Evolutionary conservation across 2,113 vertebrate species (phyloP), one percentile per base, ranked within the genome.

Genomic region (Myiopsitta monachus): DNA sequence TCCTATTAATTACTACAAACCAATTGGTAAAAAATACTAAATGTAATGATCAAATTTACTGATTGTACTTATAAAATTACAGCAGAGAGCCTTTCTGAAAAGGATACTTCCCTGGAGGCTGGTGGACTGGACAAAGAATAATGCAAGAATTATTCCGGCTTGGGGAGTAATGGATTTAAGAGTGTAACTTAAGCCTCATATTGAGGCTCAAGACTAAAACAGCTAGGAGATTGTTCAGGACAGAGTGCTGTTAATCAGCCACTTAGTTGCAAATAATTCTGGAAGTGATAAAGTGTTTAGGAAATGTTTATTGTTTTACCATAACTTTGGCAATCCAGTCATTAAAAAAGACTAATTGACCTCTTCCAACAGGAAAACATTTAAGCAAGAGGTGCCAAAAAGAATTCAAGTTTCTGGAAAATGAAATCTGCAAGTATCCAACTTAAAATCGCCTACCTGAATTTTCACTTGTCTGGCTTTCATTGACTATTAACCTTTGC

Each of bases 301-400:
- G 73, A 80, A 69, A 91, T 78, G 63, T 75, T 64, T 66, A 10
- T 95, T 73, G 94, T 61, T 92, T 90, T 92, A 67, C 67, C 41
- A 15, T 67, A 61, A 85, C 81, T 28, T 72, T 88, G 74, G 51
- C 77, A 30, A 74, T n/a, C 49, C 23, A 83, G 89, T 93, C 39
- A 68, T 97, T 95, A 87, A 96, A 78, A 83, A 83, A 96, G 92
- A 93, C 86, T 97, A 97, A 98, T 88, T 94, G 95, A 98, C 95
- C 94, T 98, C 92, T 99, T 98, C 98, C 98, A 98, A 98, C 99
- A 99, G 98, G 99, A 74, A 99, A 99, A 98, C 98, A 98, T 96
- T 98, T 99, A 99, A 99, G 98, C 98, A 99, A 99, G 99, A 98
- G 98, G 97, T 98, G 98, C 98, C 98, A 98, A 97, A 99, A 98